Evolutionary conservation across 2,797 vertebrate species (phyloP).

Genomic region (Phalloptychus januarius): DNA sequence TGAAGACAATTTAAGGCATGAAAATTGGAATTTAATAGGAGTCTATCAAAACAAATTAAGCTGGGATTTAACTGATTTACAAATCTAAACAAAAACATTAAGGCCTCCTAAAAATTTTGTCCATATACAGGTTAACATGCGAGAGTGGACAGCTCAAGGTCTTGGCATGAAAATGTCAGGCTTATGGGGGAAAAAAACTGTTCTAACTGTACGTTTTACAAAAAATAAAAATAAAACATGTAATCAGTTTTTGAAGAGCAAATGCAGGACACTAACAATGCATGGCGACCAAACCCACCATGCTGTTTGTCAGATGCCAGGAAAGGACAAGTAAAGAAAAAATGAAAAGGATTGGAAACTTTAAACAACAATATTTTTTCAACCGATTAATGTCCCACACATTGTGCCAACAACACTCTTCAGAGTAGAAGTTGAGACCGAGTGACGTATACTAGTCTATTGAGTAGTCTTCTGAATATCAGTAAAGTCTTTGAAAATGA

Average conservation of each 20-base stretch:
- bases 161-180: not conserved
- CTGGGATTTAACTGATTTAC: not conserved
- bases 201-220: not conserved
- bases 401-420: not conserved
- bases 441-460: not conserved
- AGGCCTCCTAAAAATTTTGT: conserved; percentile 8
- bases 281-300: not conserved
- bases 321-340: not conserved
- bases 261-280: not conserved
- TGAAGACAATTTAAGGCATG: conserved; percentile 12
- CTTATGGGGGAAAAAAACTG: not conserved
- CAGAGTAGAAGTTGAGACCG: not conserved
- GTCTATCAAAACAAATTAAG: conserved; percentile 3
- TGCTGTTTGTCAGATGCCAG: not conserved
- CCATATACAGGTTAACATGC: conserved; percentile 2
- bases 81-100: not conserved
- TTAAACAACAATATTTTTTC: not conserved
- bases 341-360: not conserved
- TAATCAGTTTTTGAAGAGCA: not conserved
- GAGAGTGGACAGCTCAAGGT: conserved; percentile 6
- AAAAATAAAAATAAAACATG: not conserved
- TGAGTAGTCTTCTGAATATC: not conserved
- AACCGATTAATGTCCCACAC: not conserved
- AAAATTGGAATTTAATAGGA: conserved; percentile 9
- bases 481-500: not conserved